Conservation (phyloP, 2,888 invertebrate species). For the Aphidoletes aphidimyza region DNA sequence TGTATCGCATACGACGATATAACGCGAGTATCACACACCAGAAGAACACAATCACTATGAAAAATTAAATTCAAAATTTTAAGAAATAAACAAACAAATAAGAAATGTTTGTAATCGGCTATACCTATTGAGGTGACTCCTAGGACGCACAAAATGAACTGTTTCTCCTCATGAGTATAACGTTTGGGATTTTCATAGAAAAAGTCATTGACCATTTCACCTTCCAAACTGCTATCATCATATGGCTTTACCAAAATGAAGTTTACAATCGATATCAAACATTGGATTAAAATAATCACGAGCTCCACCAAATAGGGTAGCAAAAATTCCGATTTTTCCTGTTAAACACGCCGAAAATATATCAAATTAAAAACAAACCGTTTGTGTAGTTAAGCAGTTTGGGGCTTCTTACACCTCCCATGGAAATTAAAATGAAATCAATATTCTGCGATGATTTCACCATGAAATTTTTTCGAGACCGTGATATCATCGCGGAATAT, state of each 20-base stretch:
- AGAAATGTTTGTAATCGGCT: no score
- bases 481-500: no score
- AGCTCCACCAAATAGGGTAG: not conserved
- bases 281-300: not conserved
- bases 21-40: not conserved
- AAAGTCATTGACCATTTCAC: not conserved
- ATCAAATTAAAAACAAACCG: no score
- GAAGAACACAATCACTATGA: not conserved
- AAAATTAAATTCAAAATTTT: not conserved
- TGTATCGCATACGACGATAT: not conserved
- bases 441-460: no score
- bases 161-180: not conserved
- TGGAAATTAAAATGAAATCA: no score
- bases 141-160: not conserved
- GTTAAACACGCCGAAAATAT: not conserved
- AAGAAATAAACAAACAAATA: not conserved
- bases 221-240: not conserved
- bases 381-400: no score
- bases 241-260: not conserved
- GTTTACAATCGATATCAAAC: not conserved
- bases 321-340: slow-evolving; percentile 24
- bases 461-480: no score
- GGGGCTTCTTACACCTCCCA: no score
- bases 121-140: not conserved
- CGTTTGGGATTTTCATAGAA: not conserved